Percentiles rank a stretch among this genome's conserved stretches.
These are phyloP conservation scores for Neuroterus valhalla DNA, from an alignment of 1,140 invertebrate genomes.

Conservation along the genomic window DNA sequence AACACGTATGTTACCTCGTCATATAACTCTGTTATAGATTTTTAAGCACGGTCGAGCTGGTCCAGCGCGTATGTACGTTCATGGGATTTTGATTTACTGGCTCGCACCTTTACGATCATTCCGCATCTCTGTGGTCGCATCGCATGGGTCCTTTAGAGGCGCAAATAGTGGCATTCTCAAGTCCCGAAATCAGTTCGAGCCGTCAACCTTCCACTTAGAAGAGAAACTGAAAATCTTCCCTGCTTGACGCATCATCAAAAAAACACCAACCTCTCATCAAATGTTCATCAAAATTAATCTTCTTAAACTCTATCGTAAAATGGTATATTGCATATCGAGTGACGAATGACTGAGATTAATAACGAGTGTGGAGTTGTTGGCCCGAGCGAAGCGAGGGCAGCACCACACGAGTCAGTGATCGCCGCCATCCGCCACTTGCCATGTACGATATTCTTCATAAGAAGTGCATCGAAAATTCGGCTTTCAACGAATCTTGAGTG, in stretches of 20 bases:
- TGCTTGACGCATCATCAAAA: conserved; percentile 5
- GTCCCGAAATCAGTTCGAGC: not conserved
- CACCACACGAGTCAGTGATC: too few relatives aligned
- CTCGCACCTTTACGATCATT: conserved; percentile 64
- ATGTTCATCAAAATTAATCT: too few relatives aligned
- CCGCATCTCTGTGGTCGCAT: conserved; percentile 51
- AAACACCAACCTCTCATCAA: not conserved
- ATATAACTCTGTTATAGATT: conserved; percentile 59
- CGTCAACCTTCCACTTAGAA: conserved; percentile 3
- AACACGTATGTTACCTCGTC: conserved; percentile 43
- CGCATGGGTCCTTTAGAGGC: conserved; percentile 48
- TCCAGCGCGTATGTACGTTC: conserved; percentile 48
- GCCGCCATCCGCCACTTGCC: too few relatives aligned
- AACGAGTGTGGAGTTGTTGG: too few relatives aligned
- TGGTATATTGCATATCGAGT: too few relatives aligned
- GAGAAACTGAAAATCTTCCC: not conserved
- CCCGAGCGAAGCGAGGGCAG: too few relatives aligned
- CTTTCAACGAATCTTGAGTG: too few relatives aligned
- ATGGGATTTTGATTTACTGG: conserved; percentile 62
- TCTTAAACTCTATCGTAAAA: conserved; percentile 15
- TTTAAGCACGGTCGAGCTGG: conserved; percentile 55
- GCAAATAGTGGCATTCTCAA: conserved; percentile 9
- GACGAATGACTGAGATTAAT: too few relatives aligned
- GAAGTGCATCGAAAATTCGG: too few relatives aligned
- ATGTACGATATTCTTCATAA: too few relatives aligned